Percentiles rank a stretch among this genome's conserved stretches.
Evolutionary conservation across 2,888 invertebrate genomes (phyloP).

Genomic region (Stictocephala bisonia): DNA sequence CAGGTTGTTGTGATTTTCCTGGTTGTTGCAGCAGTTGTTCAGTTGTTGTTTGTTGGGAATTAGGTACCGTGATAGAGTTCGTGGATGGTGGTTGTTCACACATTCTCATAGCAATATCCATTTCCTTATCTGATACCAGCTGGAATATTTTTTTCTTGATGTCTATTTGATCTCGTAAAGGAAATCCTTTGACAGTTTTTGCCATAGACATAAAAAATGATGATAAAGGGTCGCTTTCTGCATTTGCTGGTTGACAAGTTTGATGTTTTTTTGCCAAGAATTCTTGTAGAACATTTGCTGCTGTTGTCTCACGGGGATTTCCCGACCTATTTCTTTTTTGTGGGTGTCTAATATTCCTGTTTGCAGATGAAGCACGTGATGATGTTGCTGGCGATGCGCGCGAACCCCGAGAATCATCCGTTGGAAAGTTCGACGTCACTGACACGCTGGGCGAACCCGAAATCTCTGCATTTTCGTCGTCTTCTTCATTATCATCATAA

Average conservation of each 20-base stretch:
- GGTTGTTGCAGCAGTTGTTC: too few relatives aligned
- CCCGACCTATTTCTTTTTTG: constrained; percentile 6
- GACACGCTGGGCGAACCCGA: background rate
- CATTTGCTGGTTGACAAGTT: background rate
- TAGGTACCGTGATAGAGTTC: too few relatives aligned
- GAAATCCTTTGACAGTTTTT: constrained; percentile 7
- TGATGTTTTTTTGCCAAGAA: constrained; percentile 6
- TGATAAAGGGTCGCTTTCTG: background rate
- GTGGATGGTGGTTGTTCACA: constrained; percentile 6
- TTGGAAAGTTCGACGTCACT: background rate
- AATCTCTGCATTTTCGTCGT: background rate
- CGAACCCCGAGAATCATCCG: background rate
- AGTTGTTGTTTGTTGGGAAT: too few relatives aligned
- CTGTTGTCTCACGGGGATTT: background rate
- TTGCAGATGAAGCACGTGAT: background rate
- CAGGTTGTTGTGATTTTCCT: too few relatives aligned
- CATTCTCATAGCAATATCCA: constrained; percentile 19
- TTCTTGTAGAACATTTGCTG: constrained; percentile 21
- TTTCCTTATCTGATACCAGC: constrained; percentile 18
- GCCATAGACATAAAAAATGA: constrained; percentile 14
- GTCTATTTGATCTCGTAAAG: background rate
- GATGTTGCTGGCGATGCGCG: constrained; percentile 8
- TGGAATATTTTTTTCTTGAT: constrained; percentile 21
- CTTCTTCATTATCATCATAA: too few relatives aligned
- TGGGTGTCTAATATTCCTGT: background rate